phyloP scores from a whole-genome alignment of 2,797 vertebrate genomes.

The Ceyx erithaca region DNA sequence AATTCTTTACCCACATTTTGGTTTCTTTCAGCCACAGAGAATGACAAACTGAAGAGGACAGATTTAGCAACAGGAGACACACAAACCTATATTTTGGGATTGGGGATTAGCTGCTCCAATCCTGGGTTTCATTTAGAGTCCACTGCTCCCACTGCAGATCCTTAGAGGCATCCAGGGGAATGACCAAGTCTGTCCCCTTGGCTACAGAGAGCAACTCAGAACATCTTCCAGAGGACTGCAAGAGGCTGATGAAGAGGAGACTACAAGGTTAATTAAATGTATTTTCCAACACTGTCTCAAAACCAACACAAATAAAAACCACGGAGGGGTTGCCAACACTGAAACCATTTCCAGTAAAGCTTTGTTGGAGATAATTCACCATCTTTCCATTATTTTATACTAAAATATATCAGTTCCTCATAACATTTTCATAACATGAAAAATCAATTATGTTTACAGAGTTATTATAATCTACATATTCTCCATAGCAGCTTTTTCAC shows the following conservation, averaged over 20 bases:
- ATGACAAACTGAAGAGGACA: not conserved
- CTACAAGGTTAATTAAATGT: not conserved
- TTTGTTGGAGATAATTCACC: slow-evolving; percentile 66
- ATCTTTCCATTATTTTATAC: slow-evolving; percentile 48
- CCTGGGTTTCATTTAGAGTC: not conserved
- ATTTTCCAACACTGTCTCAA: slow-evolving; percentile 26
- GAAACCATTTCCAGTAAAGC: slow-evolving; percentile 57
- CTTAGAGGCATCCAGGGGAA: not conserved
- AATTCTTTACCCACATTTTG: not conserved
- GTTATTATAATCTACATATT: slow-evolving; percentile 52
- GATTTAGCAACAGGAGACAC: not conserved
- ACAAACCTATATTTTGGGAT: not conserved
- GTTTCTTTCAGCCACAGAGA: not conserved
- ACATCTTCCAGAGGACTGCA: not conserved
- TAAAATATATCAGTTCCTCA: slow-evolving; percentile 44
- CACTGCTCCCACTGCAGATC: not conserved
- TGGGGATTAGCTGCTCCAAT: not conserved
- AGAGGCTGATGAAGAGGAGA: not conserved
- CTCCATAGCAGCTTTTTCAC: slow-evolving; percentile 59
- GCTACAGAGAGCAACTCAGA: not conserved
- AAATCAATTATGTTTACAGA: slow-evolving; percentile 38
- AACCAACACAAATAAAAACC: slow-evolving; percentile 39
- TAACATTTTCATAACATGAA: slow-evolving; percentile 11
- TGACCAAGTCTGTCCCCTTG: not conserved
- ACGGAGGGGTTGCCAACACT: slow-evolving; percentile 33